These are phyloP conservation scores for Phocoena phocoena DNA, from an alignment of 2,113 vertebrate genomes.

Conservation along the genomic window DNA sequence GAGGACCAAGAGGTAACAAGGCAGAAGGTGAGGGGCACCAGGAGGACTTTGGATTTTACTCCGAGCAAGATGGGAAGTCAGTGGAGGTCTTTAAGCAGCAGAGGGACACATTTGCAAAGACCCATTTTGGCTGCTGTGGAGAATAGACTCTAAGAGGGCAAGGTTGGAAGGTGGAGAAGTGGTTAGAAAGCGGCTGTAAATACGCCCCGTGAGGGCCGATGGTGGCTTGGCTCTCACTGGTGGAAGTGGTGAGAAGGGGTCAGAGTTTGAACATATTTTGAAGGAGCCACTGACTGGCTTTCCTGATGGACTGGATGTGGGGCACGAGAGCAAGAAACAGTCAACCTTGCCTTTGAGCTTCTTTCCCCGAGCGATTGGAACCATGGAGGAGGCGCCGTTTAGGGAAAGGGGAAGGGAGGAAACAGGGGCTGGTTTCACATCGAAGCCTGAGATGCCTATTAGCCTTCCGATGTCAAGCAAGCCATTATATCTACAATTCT, in stretches of 20 bases:
- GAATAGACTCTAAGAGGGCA: neutral
- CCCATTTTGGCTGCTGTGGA: neutral
- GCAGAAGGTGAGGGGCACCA: neutral
- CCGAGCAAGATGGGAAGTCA: neutral
- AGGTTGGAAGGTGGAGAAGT: neutral
- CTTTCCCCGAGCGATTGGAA: neutral
- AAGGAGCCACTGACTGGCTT: neutral
- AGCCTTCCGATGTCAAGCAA: neutral
- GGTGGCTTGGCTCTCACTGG: no score
- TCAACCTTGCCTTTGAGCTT: neutral
- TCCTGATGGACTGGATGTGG: neutral
- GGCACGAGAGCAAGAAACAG: neutral
- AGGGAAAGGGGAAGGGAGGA: no score
- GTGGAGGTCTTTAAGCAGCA: neutral
- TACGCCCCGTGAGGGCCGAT: neutral
- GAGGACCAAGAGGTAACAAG: neutral
- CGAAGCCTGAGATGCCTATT: neutral
- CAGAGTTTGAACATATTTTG: neutral
- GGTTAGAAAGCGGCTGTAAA: neutral
- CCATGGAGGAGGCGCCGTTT: neutral
- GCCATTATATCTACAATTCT: neutral
- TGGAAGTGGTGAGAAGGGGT: neutral
- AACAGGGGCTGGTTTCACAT: neutral
- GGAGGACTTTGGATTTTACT: neutral
- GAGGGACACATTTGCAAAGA: neutral